Evolutionary conservation across 2,888 invertebrate species (phyloP).

Genomic region (Nowickia ferox): DNA sequence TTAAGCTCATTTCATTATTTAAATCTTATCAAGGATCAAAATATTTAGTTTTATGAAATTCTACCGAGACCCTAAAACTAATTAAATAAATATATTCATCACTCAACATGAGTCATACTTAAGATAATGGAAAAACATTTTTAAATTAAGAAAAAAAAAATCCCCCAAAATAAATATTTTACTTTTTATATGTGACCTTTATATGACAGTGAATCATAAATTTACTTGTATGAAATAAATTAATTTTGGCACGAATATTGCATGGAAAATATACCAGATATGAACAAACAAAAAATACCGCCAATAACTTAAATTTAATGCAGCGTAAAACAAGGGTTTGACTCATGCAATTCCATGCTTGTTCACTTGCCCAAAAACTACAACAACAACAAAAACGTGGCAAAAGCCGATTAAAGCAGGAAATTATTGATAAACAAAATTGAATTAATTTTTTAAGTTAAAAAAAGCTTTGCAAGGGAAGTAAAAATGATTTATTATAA

Average conservation of each 20-base stretch:
- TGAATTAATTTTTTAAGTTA: slow-evolving; percentile 37
- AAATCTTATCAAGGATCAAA: not conserved
- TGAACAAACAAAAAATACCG: not conserved
- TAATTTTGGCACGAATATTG: slow-evolving; percentile 54
- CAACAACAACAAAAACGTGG: not conserved
- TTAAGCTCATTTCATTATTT: not conserved
- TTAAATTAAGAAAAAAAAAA: not conserved
- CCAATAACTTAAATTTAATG: slow-evolving; percentile 26
- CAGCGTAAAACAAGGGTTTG: slow-evolving; percentile 50
- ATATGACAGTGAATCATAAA: slow-evolving; percentile 51
- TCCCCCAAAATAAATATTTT: not conserved
- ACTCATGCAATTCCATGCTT: slow-evolving; percentile 64
- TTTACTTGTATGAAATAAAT: not conserved
- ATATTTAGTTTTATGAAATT: not conserved
- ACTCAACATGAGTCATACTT: slow-evolving; percentile 40
- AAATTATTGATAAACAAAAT: slow-evolving; percentile 56
- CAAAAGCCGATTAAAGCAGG: slow-evolving; percentile 13
- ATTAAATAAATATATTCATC: not conserved
- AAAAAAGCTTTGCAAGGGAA: not conserved
- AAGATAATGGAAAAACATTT: slow-evolving; percentile 14
- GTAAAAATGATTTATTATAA: slow-evolving; percentile 32
- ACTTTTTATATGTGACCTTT: slow-evolving; percentile 24
- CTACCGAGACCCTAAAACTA: not conserved
- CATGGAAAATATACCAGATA: slow-evolving; percentile 29
- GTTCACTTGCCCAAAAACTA: slow-evolving; percentile 6